Percentiles rank a stretch among this genome's conserved stretches.
These are phyloP conservation scores for Protonemura montana DNA, from an alignment of 2,888 invertebrate species.

Conservation along the genomic window DNA sequence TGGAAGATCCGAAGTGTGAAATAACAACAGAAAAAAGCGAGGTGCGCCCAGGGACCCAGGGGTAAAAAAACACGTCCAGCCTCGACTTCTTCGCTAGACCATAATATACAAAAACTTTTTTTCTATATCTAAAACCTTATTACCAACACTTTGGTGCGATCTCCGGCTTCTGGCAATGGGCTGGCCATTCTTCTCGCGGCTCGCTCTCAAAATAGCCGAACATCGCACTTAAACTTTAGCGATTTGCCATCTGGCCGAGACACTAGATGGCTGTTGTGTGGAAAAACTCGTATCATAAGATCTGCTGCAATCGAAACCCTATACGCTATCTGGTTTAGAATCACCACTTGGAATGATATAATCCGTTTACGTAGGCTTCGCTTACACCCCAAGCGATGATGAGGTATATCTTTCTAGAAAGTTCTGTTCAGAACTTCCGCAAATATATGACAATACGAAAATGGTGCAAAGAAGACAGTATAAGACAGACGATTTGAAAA, in stretches of 20 bases:
- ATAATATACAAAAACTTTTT: constrained; percentile 26
- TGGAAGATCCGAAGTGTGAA: constrained; percentile 14
- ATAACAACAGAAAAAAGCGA: not conserved
- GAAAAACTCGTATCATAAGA: constrained; percentile 27
- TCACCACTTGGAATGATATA: constrained; percentile 28
- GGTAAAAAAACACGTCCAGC: constrained; percentile 1
- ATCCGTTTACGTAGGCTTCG: constrained; percentile 15
- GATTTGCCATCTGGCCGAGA: constrained; percentile 16
- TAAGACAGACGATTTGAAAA: constrained; percentile 16
- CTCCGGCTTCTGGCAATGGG: constrained; percentile 13
- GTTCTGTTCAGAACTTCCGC: not conserved
- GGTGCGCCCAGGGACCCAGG: not conserved
- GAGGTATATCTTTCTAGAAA: not conserved
- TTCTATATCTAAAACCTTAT: constrained; percentile 34
- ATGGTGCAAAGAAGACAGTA: not conserved
- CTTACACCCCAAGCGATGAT: not conserved
- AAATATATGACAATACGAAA: not conserved
- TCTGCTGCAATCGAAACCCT: not conserved
- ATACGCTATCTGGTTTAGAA: constrained; percentile 25
- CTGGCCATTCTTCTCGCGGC: constrained; percentile 25
- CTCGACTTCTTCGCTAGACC: not conserved
- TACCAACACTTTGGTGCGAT: constrained; percentile 33
- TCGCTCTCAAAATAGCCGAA: constrained; percentile 44
- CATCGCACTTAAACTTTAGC: constrained; percentile 44
- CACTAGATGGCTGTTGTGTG: constrained; percentile 18